Evolutionary conservation across 2,113 vertebrate species (phyloP).

Genomic region (Cyprinodon brontotheroides): DNA sequence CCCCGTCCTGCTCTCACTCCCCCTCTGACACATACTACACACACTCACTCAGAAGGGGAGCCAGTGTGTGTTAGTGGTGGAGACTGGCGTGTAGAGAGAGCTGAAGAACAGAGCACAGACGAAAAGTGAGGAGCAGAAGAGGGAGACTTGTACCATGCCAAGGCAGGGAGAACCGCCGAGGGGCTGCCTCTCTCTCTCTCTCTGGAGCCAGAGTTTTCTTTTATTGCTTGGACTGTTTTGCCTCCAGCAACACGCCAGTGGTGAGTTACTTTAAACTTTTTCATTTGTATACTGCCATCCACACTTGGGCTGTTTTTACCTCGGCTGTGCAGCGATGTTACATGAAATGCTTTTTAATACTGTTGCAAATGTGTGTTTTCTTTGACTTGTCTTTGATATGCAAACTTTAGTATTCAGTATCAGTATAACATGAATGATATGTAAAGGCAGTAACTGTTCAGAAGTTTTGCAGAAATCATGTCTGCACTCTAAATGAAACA

Average conservation of each 20-base stretch:
- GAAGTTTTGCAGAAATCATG: neutral
- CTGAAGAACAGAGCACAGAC: slow-evolving; percentile 53
- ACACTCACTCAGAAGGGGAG: slow-evolving; percentile 45
- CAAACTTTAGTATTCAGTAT: neutral
- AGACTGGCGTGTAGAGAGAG: slow-evolving; percentile 44
- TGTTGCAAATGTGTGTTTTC: neutral
- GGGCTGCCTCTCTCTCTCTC: slow-evolving; percentile 59
- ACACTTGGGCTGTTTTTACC: slow-evolving; percentile 14
- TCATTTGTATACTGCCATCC: neutral
- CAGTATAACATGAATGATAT: neutral
- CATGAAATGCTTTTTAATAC: neutral
- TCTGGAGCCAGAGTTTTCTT: slow-evolving; percentile 70
- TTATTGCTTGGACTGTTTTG: slow-evolving; percentile 75
- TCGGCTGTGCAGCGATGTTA: neutral
- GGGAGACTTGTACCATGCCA: slow-evolving; percentile 70
- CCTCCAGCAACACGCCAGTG: slow-evolving; percentile 73
- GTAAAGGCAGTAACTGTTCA: neutral
- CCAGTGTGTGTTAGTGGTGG: slow-evolving; percentile 50
- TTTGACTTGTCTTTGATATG: neutral
- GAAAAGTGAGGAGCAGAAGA: slow-evolving; percentile 40
- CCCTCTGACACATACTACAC: slow-evolving; percentile 36
- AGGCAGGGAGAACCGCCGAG: slow-evolving; percentile 66
- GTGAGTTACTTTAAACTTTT: slow-evolving; percentile 76
- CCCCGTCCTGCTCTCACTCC: slow-evolving; percentile 57
- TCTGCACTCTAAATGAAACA: neutral